A percentile compares a stretch with the other conserved stretches of the same genome.
phyloP scores from a whole-genome alignment of 2,113 vertebrate genomes.

The Cisticola juncidis region DNA sequence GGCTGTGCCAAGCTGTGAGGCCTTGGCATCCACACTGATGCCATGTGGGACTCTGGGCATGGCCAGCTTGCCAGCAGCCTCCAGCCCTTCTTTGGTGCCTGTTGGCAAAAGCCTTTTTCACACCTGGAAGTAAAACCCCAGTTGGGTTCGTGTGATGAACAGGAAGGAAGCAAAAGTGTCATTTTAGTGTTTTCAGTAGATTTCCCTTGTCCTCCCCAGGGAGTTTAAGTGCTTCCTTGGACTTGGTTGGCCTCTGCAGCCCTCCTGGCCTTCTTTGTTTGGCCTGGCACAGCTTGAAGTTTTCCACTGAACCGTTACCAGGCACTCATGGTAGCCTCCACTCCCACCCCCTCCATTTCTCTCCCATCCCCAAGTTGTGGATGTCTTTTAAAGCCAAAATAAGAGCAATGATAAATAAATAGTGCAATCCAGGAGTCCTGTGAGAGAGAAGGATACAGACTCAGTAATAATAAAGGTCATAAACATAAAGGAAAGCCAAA shows the following conservation, averaged over 20 bases:
- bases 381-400: slow-evolving; percentile 13
- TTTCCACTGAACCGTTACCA: neutral
- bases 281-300: slow-evolving; percentile 4
- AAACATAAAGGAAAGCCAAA: slow-evolving; percentile 23
- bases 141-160: neutral
- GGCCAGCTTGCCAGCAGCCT: accelerated
- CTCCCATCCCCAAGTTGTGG: neutral
- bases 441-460: neutral
- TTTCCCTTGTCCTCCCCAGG: neutral
- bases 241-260: neutral
- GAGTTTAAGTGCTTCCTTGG: neutral
- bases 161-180: neutral
- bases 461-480: neutral
- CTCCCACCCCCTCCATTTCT: neutral
- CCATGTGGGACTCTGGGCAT: neutral
- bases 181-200: neutral
- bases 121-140: neutral
- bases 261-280: neutral
- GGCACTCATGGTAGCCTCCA: neutral
- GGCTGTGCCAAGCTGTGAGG: accelerated
- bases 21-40: accelerated
- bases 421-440: neutral
- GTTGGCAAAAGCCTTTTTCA: neutral
- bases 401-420: slow-evolving; percentile 27
- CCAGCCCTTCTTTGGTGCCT: neutral